These are phyloP conservation scores for Megaceryle alcyon DNA, from an alignment of 2,797 vertebrate species.

Conservation along the genomic window DNA sequence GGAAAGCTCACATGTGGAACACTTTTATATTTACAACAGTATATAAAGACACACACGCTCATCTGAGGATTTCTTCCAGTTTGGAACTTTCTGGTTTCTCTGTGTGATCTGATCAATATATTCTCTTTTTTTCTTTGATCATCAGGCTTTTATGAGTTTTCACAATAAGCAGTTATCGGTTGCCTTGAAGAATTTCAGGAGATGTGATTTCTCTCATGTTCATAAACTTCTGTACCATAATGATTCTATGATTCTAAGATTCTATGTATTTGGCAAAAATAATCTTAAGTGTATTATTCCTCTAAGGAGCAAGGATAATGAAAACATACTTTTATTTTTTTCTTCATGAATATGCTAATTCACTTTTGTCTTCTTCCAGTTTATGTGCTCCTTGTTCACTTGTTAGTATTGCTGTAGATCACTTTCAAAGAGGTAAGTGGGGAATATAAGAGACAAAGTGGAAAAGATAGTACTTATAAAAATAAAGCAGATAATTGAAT, in stretches of 20 bases:
- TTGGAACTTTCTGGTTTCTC: background rate
- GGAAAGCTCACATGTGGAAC: background rate
- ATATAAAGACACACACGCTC: background rate
- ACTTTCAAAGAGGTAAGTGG: background rate
- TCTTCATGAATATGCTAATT: background rate
- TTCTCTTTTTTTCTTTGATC: background rate
- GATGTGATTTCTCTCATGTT: background rate
- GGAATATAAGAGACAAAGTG: background rate
- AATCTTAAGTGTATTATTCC: background rate
- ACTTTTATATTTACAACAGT: background rate
- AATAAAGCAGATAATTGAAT: background rate
- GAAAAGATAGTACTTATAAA: background rate
- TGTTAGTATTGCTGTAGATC: background rate
- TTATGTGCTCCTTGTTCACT: background rate
- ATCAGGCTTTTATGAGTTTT: background rate
- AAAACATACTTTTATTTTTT: background rate
- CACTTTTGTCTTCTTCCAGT: background rate
- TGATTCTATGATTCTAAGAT: too few relatives aligned
- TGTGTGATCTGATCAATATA: background rate
- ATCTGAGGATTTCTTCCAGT: background rate
- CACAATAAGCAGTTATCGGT: background rate
- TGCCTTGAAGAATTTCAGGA: background rate
- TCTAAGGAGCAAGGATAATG: background rate
- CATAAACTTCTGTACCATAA: background rate
- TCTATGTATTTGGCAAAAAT: background rate